Conservation (phyloP, 2,797 vertebrate genomes). For the Paramormyrops hopkinsi region DNA sequence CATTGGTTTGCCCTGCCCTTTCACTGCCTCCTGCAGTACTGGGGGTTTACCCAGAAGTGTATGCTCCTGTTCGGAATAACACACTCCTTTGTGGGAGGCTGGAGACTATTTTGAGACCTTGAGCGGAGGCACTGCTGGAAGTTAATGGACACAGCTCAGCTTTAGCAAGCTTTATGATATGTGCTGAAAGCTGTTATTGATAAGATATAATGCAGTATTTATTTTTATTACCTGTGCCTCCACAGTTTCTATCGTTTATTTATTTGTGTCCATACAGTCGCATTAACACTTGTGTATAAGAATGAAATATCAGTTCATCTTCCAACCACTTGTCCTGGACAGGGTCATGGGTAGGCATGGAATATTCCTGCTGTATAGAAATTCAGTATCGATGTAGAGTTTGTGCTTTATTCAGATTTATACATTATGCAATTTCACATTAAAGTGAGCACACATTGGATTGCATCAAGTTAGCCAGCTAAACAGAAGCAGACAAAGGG, state of each 20-base stretch:
- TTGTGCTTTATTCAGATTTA: neutral
- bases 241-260: neutral
- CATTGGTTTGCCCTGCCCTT: neutral
- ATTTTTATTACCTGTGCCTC: neutral
- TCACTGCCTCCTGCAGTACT: neutral
- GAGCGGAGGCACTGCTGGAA: no score
- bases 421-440: neutral
- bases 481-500: neutral
- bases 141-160: neutral
- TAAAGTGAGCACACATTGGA: neutral
- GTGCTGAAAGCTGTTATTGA: neutral
- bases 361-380: neutral
- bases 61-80: neutral
- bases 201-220: neutral
- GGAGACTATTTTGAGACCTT: neutral
- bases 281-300: neutral
- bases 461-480: neutral
- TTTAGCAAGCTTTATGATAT: neutral
- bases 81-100: neutral
- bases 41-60: neutral
- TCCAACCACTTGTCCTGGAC: neutral
- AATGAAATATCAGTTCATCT: neutral
- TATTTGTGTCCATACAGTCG: neutral
- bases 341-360: neutral
- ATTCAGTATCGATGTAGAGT: neutral